Evolutionary conservation across 64 coral and sea anemone genomes (phyloP).

Genomic region (Acropora tenuis): DNA sequence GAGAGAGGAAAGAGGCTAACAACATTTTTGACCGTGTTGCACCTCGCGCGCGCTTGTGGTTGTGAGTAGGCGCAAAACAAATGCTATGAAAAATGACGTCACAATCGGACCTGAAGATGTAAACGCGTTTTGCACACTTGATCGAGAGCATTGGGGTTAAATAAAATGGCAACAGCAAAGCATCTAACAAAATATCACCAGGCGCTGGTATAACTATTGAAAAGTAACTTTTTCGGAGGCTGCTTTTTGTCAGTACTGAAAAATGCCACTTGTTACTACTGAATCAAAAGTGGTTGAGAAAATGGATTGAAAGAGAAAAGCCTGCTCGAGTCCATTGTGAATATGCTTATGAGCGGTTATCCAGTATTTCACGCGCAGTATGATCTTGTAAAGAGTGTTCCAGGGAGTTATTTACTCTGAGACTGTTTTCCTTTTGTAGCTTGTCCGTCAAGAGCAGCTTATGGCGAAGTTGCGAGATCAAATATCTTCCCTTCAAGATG

Average conservation of each 20-base stretch:
- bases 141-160: neutral
- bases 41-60: neutral
- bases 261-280: too few species aligned
- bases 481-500: slow-evolving; percentile 75
- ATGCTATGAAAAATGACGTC: neutral
- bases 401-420: neutral
- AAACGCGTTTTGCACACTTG: too few species aligned
- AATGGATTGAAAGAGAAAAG: too few species aligned
- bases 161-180: neutral
- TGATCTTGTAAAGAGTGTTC: neutral
- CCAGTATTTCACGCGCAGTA: neutral
- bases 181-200: neutral
- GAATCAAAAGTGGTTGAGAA: too few species aligned
- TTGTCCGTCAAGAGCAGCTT: slow-evolving; percentile 88
- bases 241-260: too few species aligned
- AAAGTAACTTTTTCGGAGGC: too few species aligned
- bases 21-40: neutral
- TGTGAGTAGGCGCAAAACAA: neutral
- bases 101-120: neutral
- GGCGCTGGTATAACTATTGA: slow-evolving; percentile 3
- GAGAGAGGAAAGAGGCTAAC: neutral
- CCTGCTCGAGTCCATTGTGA: too few species aligned
- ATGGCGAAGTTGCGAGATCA: slow-evolving; percentile 88
- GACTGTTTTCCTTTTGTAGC: slow-evolving; percentile 36
- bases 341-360: too few species aligned